Conservation (phyloP, 2,888 invertebrate species). For the Cerastis leucographa region DNA sequence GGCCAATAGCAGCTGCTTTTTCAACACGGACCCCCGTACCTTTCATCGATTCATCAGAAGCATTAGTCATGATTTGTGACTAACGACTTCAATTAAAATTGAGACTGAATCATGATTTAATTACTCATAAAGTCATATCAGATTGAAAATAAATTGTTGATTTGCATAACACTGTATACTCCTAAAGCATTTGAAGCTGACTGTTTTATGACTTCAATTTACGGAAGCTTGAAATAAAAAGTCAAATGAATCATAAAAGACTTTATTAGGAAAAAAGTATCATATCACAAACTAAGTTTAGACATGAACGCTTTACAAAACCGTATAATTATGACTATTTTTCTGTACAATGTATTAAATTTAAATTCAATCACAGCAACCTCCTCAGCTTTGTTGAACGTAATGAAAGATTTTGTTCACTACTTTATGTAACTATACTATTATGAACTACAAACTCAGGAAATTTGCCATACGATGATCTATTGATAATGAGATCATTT, state of each 20-base stretch:
- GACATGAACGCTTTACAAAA: conserved; percentile 52
- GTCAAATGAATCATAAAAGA: conserved; percentile 18
- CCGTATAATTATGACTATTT: conserved; percentile 45
- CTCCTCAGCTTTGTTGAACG: conserved; percentile 67
- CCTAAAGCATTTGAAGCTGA: not conserved
- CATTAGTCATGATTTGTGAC: too few species aligned
- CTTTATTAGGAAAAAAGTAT: conserved; percentile 59
- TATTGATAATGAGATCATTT: conserved; percentile 64
- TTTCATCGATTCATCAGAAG: too few species aligned
- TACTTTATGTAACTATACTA: conserved; percentile 48
- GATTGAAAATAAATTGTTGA: too few species aligned
- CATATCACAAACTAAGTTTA: conserved; percentile 51
- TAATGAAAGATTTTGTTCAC: conserved; percentile 58
- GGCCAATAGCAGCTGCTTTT: too few species aligned
- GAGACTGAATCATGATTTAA: too few species aligned
- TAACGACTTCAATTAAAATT: too few species aligned
- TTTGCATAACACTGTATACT: not conserved
- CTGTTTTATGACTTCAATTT: conserved; percentile 2
- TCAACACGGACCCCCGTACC: too few species aligned
- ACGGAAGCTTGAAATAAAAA: conserved; percentile 18
- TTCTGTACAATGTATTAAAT: conserved; percentile 44
- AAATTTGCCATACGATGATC: conserved; percentile 62
- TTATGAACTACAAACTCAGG: conserved; percentile 44
- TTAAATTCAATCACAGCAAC: conserved; percentile 65
- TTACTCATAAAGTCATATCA: too few species aligned